phyloP scores from a whole-genome alignment of 2,113 vertebrate genomes.

The Otus sunia region DNA sequence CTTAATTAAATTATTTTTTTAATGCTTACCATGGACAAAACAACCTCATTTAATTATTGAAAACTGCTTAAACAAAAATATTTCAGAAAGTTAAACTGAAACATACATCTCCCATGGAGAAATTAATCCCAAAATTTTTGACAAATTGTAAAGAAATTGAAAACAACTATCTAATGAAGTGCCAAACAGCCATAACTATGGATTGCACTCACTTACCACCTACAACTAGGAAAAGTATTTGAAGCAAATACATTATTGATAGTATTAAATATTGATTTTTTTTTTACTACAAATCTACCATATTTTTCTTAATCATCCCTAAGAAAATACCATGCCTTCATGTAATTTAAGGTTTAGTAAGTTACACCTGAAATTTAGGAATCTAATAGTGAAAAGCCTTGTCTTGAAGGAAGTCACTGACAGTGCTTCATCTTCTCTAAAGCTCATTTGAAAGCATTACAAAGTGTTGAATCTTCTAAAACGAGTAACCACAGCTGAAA shows the following conservation, averaged over 20 bases:
- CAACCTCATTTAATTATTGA: not conserved
- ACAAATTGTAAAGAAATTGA: not conserved
- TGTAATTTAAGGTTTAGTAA: not conserved
- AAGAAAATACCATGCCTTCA: not conserved
- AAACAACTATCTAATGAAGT: not conserved
- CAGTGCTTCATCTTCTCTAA: not conserved
- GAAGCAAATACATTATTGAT: not conserved
- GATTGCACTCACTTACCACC: not conserved
- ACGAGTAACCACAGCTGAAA: constrained; percentile 47
- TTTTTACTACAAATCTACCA: not conserved
- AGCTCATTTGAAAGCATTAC: constrained; percentile 34
- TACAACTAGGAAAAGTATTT: not conserved
- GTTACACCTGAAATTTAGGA: not conserved
- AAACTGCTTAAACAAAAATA: not conserved
- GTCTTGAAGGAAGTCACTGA: not conserved
- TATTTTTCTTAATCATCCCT: not conserved
- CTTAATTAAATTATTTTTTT: not conserved
- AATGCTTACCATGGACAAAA: not conserved
- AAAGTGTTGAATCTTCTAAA: constrained; percentile 33
- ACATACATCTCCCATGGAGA: not conserved
- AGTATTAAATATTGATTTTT: not conserved
- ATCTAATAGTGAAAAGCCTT: not conserved
- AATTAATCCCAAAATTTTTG: not conserved
- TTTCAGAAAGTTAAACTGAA: not conserved
- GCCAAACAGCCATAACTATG: not conserved